Conservation (phyloP, 2,888 invertebrate genomes). For the Oxycera nigricornis region DNA sequence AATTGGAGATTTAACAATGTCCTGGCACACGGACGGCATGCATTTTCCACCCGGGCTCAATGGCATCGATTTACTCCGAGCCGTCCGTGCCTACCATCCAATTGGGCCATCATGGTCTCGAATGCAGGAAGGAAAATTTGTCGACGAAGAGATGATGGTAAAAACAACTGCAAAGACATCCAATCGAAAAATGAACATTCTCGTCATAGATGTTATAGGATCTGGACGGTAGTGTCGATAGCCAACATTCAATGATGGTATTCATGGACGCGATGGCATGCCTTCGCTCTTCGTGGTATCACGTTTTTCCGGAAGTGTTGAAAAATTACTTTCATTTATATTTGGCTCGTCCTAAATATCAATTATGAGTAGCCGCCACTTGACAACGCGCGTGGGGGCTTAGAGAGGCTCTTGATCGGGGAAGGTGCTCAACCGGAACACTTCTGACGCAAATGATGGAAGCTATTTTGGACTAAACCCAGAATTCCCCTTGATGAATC, state of each 20-base stretch:
- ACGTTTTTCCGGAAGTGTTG: constrained; percentile 41
- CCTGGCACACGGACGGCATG: neutral
- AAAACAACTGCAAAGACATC: neutral
- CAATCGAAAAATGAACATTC: constrained; percentile 25
- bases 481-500: too few relatives aligned
- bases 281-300: constrained; percentile 36
- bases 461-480: too few relatives aligned
- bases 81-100: neutral
- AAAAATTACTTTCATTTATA: constrained; percentile 44
- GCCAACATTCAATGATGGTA: neutral
- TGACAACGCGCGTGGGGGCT: neutral
- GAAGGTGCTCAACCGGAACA: too few relatives aligned
- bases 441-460: too few relatives aligned
- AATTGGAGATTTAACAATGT: constrained; percentile 30
- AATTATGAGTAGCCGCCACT: constrained; percentile 42
- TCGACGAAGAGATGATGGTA: neutral
- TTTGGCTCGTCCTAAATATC: constrained; percentile 45
- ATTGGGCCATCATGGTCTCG: neutral
- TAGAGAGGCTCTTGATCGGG: too few relatives aligned
- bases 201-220: neutral
- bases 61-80: neutral
- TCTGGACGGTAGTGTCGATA: neutral
- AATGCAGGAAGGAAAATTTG: neutral
- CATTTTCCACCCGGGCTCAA: constrained; percentile 18
- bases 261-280: neutral